These are phyloP conservation scores for Ispidina picta DNA, from an alignment of 2,797 vertebrate species.

Conservation along the genomic window DNA sequence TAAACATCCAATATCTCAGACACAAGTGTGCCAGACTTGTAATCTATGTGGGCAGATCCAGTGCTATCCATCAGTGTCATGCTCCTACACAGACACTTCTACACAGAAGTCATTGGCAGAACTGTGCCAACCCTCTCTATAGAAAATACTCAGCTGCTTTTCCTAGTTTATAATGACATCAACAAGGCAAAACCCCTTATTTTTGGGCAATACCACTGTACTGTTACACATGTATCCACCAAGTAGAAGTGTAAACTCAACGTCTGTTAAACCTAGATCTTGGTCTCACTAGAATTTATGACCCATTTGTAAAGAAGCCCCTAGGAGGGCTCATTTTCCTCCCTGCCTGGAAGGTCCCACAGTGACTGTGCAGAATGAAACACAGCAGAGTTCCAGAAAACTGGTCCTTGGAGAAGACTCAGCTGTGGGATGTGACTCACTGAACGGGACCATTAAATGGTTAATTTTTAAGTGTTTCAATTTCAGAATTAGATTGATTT, in stretches of 20 bases:
- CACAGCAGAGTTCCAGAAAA: neutral
- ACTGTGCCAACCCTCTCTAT: neutral
- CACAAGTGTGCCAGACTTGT: neutral
- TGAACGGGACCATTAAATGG: fast-evolving
- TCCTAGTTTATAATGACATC: neutral
- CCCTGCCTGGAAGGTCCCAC: neutral
- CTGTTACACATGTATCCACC: fast-evolving
- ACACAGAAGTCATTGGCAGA: neutral
- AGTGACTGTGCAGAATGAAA: neutral
- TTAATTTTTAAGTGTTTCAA: neutral
- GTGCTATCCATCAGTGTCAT: neutral
- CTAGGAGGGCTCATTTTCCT: neutral
- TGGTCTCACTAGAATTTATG: neutral
- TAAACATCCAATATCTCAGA: neutral
- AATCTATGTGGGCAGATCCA: neutral
- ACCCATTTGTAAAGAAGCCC: neutral
- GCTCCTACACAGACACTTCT: neutral
- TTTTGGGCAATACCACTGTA: neutral
- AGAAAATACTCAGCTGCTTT: neutral
- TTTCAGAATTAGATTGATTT: neutral
- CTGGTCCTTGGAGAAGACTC: neutral
- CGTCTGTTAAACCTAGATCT: neutral
- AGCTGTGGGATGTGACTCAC: neutral
- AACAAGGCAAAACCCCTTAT: neutral
- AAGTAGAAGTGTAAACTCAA: neutral